Conservation (phyloP, 1,140 invertebrate species). For the Stratiolaelaps scimitus region DNA sequence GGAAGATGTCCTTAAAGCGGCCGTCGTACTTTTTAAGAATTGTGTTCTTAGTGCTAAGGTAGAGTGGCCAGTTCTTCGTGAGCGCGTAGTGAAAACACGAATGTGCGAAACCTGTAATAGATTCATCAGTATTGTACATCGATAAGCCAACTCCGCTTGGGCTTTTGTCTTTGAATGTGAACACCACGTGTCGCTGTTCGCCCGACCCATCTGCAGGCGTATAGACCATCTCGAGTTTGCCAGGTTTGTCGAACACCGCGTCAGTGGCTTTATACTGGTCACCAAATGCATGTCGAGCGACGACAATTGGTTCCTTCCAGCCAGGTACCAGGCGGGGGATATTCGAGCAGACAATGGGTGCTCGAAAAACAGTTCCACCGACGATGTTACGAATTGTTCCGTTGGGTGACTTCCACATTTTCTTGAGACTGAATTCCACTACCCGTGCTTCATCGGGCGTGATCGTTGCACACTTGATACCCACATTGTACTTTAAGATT, state of each 20-base stretch:
- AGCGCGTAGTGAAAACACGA: slow-evolving; percentile 67
- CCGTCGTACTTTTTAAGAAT: slow-evolving; percentile 80
- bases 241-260: slow-evolving; percentile 56
- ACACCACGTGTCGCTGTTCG: slow-evolving; percentile 49
- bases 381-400: slow-evolving; percentile 81
- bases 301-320: slow-evolving; percentile 65
- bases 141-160: slow-evolving; percentile 59
- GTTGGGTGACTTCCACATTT: slow-evolving; percentile 84
- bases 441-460: slow-evolving; percentile 78
- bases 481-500: slow-evolving; percentile 75
- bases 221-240: slow-evolving; percentile 57
- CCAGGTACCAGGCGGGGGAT: slow-evolving; percentile 74
- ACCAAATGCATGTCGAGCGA: slow-evolving; percentile 75
- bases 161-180: slow-evolving; percentile 51
- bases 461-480: slow-evolving; percentile 80
- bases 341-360: slow-evolving; percentile 74
- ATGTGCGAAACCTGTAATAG: slow-evolving; percentile 66
- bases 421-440: slow-evolving; percentile 79
- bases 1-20: slow-evolving; percentile 82
- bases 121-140: slow-evolving; percentile 83
- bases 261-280: slow-evolving; percentile 84
- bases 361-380: slow-evolving; percentile 76
- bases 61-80: slow-evolving; percentile 66
- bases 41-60: slow-evolving; percentile 80
- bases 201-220: slow-evolving; percentile 49